Conservation (phyloP, 2,888 invertebrate species). For the Caenorhabditis macrosperma region DNA sequence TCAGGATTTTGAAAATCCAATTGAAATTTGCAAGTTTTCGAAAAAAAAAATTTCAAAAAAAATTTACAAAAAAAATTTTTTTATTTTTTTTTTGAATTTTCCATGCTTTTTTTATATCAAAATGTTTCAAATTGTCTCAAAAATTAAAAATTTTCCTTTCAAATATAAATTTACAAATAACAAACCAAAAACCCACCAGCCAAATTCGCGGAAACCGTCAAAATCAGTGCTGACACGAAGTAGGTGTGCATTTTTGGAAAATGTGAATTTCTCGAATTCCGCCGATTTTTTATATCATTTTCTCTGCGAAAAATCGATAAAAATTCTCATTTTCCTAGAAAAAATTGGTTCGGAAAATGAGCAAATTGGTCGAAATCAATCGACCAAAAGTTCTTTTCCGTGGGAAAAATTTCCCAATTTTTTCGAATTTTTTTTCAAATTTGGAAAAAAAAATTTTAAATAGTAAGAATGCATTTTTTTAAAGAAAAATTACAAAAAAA, state of each 20-base stretch:
- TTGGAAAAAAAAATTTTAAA: neutral
- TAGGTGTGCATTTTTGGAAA: slow-evolving; percentile 4
- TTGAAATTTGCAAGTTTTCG: too few species aligned
- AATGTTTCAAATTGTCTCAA: too few species aligned
- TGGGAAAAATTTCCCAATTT: neutral
- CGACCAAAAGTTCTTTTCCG: slow-evolving; percentile 26
- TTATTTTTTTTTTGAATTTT: too few species aligned
- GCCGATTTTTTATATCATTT: neutral
- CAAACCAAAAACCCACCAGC: slow-evolving; percentile 2
- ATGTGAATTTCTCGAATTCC: neutral
- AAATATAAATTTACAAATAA: neutral
- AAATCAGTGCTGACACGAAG: slow-evolving; percentile 4
- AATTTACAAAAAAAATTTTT: too few species aligned
- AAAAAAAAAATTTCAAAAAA: too few species aligned
- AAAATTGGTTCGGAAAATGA: slow-evolving; percentile 6
- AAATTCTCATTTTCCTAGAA: neutral
- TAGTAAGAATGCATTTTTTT: too few species aligned
- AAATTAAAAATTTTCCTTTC: too few species aligned
- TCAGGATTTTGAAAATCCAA: too few species aligned
- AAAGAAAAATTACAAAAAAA: slow-evolving; percentile 7
- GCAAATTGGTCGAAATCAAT: slow-evolving; percentile 1
- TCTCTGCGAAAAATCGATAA: neutral
- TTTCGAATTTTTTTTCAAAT: neutral
- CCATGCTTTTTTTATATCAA: too few species aligned
- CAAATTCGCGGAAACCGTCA: slow-evolving; percentile 3